Conservation (phyloP, 2,113 vertebrate genomes). For the Indicator indicator region DNA sequence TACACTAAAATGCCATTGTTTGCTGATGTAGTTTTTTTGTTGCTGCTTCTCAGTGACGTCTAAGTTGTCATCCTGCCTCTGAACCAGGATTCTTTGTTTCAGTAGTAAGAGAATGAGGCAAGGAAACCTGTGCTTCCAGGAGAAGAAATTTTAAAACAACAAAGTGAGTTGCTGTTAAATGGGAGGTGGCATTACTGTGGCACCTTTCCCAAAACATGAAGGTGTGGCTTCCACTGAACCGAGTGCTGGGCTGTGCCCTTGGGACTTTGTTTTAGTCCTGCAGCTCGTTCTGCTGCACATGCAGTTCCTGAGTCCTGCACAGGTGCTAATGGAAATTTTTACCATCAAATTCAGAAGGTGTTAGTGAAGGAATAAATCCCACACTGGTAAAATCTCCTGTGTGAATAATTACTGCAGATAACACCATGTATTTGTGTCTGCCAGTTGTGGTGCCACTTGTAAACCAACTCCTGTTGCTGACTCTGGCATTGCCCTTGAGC, state of each 20-base stretch:
- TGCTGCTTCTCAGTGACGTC: not conserved
- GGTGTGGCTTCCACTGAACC: not conserved
- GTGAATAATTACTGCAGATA: not conserved
- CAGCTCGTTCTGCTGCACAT: not conserved
- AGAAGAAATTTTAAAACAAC: not conserved
- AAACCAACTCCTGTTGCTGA: not conserved
- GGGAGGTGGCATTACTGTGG: not conserved
- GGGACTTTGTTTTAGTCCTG: not conserved
- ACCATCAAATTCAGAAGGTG: not conserved
- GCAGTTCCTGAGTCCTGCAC: not conserved
- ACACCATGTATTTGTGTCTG: not conserved
- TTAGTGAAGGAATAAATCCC: not conserved
- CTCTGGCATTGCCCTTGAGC: accelerated
- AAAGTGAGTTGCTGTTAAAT: accelerated
- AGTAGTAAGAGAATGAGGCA: not conserved
- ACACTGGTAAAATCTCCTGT: not conserved
- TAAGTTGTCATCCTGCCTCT: not conserved
- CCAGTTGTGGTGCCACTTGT: not conserved
- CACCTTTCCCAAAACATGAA: not conserved
- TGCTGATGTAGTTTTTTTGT: not conserved
- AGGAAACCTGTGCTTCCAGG: not conserved
- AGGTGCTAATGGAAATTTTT: not conserved
- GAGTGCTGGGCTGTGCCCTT: accelerated
- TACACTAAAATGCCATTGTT: not conserved
- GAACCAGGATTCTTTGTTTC: not conserved